Base-by-base conservation (phyloP, 2,113 vertebrate species). In the Ailuropoda melanoleuca region DNA sequence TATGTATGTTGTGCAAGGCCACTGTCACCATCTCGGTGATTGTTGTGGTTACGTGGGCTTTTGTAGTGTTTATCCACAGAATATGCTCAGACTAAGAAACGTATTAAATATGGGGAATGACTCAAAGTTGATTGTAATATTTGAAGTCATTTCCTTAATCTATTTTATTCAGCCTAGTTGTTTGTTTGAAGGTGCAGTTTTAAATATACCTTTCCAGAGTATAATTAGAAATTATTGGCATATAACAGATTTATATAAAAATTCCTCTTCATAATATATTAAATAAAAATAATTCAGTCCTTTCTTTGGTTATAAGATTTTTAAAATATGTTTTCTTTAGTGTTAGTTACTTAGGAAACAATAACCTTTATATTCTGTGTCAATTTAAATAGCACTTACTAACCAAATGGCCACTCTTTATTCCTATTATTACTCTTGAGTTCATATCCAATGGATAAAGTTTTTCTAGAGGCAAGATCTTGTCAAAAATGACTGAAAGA, bases 371-470 rank as follows among this genome's bases (percentile, higher is more conserved):
- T 18, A 56, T 94, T 96, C 74, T 82, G 1, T 96, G 62, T 97
- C 93, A 88, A 18, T 88, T 97, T 95, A 89, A 94, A 95, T 95
- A 93, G 58, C 37, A 66, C n/a, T 93, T 37, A 68, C 88, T 83
- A 96, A 88, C 74, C 34, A 60, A 88, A 92, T 94, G n/a, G 48
- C 72, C 74, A 92, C 95, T 95, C 97, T 95, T 77, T 46, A 48
- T 88, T 97, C 13, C 21, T 90, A 10, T 91, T 88, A 48, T 66
- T 77, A 87, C 8, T 88, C 78, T 74, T 74, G 55, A 90, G 62
- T 93, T 39, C n/a, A 94, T 97, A 82, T 70, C 55, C 5, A 43
- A 80, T 94, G 1, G 0, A 82, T 66, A 26, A 86, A 68, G 1
- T 26, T 83, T 83, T 97, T 64, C 70, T 93, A 85, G 8, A 93